Percentiles rank a stretch among this genome's conserved stretches.
These are phyloP conservation scores for Clarias macrocephalus DNA, from an alignment of 2,113 vertebrate genomes.

Conservation along the genomic window DNA sequence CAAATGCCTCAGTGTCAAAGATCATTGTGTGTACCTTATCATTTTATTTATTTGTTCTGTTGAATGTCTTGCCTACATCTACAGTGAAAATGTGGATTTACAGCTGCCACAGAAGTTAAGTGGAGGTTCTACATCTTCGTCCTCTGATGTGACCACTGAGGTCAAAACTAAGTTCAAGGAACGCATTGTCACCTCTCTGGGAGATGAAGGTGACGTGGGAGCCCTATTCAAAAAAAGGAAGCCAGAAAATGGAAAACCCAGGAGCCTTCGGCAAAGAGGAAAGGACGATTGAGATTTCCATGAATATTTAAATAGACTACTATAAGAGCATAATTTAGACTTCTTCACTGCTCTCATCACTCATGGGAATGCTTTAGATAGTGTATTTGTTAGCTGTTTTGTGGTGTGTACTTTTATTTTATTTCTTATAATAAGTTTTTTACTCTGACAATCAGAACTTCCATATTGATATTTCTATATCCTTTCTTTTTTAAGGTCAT, in stretches of 20 bases:
- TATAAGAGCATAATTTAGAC: not conserved
- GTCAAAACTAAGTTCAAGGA: constrained; percentile 85
- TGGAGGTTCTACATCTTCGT: constrained; percentile 47
- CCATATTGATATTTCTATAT: not conserved
- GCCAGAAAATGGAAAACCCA: constrained; percentile 86
- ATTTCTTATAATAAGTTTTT: not conserved
- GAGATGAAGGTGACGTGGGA: constrained; percentile 71
- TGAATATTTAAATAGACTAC: not conserved
- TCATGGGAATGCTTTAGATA: not conserved
- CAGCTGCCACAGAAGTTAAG: constrained; percentile 82
- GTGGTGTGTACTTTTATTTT: not conserved
- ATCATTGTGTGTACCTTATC: not conserved
- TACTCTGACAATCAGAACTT: not conserved
- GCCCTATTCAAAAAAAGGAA: constrained; percentile 88
- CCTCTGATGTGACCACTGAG: constrained; percentile 68
- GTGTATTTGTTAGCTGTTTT: not conserved
- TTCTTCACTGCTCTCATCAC: not conserved
- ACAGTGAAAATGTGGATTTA: constrained; percentile 84
- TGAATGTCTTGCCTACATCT: constrained; percentile 22
- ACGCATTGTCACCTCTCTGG: constrained; percentile 89
- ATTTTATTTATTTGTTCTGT: not conserved
- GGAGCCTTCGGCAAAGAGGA: constrained; percentile 86
- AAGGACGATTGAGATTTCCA: constrained; percentile 75
- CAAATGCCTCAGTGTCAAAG: too few species aligned
- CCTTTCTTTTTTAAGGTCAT: not conserved